Conservation (phyloP, 2,888 invertebrate genomes). For the Megamerina dolium region DNA sequence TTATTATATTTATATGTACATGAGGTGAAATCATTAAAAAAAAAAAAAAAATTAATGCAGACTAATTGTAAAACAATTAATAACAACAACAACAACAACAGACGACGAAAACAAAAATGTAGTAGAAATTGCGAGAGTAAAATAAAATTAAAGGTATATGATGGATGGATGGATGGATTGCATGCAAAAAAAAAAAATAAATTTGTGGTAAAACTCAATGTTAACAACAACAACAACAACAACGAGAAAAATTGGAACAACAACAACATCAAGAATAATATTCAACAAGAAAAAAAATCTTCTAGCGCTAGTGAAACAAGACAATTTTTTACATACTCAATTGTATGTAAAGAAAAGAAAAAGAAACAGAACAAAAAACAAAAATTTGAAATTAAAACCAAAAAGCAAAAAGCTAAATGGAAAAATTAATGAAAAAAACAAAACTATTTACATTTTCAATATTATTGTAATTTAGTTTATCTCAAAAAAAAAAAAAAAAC, state of each 20-base stretch:
- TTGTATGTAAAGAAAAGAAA: neutral
- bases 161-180: neutral
- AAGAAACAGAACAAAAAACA: conserved; percentile 1
- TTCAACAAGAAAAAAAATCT: conserved; percentile 13
- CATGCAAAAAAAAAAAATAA: too few relatives aligned
- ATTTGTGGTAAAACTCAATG: neutral
- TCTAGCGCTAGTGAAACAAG: too few relatives aligned
- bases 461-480: too few relatives aligned
- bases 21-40: neutral
- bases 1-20: too few relatives aligned
- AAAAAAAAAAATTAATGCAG: neutral
- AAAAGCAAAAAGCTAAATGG: conserved; percentile 10
- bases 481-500: too few relatives aligned
- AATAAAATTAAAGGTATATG: neutral
- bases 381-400: neutral
- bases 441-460: too few relatives aligned
- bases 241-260: neutral
- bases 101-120: neutral
- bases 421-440: too few relatives aligned
- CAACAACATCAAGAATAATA: conserved; percentile 9
- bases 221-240: conserved; percentile 5
- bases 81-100: neutral
- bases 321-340: too few relatives aligned
- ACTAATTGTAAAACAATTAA: neutral
- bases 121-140: neutral